A percentile compares a stretch with the other conserved stretches of the same genome.
phyloP scores from a whole-genome alignment of 1,140 invertebrate species.

The Papilio aristodemus region DNA sequence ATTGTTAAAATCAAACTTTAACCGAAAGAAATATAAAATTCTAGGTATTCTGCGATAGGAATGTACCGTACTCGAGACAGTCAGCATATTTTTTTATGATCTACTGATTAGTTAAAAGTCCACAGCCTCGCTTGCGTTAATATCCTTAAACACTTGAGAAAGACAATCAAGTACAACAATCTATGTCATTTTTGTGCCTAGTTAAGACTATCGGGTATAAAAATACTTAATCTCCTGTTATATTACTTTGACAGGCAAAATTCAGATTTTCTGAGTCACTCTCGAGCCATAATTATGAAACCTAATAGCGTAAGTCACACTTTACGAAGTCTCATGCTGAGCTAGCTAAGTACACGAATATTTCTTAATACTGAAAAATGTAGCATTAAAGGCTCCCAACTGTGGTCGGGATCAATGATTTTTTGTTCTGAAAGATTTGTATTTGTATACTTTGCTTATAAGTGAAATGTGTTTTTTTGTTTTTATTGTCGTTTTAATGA shows the following conservation, averaged over 20 bases:
- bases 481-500: too few species aligned
- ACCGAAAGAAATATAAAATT: not conserved
- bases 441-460: not conserved
- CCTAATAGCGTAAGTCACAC: not conserved
- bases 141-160: too few species aligned
- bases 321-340: not conserved
- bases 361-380: conserved; percentile 6
- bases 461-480: too few species aligned
- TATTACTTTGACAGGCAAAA: too few species aligned
- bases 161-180: too few species aligned
- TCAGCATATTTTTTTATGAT: too few species aligned
- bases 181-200: too few species aligned
- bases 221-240: too few species aligned
- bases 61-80: not conserved
- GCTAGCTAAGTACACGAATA: not conserved
- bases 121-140: too few species aligned
- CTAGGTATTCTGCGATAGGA: not conserved
- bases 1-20: not conserved
- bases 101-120: too few species aligned
- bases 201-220: too few species aligned
- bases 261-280: too few species aligned
- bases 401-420: not conserved
- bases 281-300: not conserved
- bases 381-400: not conserved
- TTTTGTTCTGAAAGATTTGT: not conserved